Percentiles rank a stretch among this genome's conserved stretches.
Evolutionary conservation across 2,113 vertebrate species (phyloP).

Genomic region (Brevimyrus niger): DNA sequence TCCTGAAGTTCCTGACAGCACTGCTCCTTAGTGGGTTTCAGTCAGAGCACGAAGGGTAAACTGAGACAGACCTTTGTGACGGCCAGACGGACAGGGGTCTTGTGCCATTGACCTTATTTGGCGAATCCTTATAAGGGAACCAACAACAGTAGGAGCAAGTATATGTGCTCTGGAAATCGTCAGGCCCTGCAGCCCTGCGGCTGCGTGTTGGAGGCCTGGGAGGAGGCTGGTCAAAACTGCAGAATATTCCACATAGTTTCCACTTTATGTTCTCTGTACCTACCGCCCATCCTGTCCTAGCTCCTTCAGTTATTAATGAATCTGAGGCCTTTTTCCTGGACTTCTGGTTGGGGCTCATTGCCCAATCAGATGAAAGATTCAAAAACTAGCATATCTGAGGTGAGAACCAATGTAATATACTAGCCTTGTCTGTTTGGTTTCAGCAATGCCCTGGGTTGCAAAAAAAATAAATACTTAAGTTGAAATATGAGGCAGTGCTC

Average conservation of each 20-base stretch:
- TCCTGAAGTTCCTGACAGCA: background rate
- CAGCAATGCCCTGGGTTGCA: background rate
- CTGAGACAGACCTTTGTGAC: background rate
- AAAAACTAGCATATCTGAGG: background rate
- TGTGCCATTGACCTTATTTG: background rate
- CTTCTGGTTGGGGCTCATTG: background rate
- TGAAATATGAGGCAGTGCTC: background rate
- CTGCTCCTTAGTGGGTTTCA: background rate
- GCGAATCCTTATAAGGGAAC: background rate
- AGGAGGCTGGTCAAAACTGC: background rate
- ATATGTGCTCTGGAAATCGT: background rate
- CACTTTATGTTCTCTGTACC: background rate
- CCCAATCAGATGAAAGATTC: background rate
- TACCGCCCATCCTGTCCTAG: background rate
- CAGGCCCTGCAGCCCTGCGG: background rate
- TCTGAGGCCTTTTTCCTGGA: background rate
- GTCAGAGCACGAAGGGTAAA: background rate
- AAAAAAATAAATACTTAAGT: background rate
- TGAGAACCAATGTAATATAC: background rate
- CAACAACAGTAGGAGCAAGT: background rate
- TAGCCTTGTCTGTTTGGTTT: background rate
- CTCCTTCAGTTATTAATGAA: conserved; percentile 5
- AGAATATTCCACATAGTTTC: conserved; percentile 20
- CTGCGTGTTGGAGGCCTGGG: background rate
- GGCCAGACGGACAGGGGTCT: background rate